phyloP scores from a whole-genome alignment of 2,113 vertebrate genomes.

The Mustela lutreola region DNA sequence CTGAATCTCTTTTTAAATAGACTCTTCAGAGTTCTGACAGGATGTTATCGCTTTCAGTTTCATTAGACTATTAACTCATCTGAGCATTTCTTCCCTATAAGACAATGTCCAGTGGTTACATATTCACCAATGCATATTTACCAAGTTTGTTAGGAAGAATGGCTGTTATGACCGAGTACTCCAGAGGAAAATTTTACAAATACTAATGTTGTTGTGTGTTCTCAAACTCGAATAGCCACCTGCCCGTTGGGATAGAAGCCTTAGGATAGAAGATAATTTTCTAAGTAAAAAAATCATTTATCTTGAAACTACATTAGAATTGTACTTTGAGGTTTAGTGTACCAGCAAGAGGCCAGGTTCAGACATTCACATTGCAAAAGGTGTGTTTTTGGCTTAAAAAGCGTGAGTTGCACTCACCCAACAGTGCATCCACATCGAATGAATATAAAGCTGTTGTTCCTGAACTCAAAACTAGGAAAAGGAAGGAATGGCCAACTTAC shows the following conservation, averaged over 20 bases:
- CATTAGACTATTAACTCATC: not conserved
- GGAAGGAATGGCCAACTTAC: conserved; percentile 80
- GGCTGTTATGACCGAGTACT: not conserved
- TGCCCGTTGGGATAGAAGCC: not conserved
- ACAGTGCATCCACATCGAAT: not conserved
- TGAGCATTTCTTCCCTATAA: not conserved
- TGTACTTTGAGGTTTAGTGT: not conserved
- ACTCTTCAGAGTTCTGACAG: not conserved
- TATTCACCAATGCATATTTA: not conserved
- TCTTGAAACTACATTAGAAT: not conserved
- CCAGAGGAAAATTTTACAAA: not conserved
- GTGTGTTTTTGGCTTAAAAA: not conserved
- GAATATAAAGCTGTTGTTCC: not conserved
- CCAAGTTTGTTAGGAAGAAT: not conserved
- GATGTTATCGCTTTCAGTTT: not conserved
- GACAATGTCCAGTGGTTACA: not conserved
- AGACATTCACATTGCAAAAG: not conserved
- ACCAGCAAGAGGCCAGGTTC: not conserved
- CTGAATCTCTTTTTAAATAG: not conserved
- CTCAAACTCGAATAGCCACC: not conserved
- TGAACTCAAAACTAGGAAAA: not conserved
- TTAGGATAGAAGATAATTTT: not conserved
- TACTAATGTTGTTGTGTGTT: not conserved
- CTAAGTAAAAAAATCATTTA: conserved; percentile 19
- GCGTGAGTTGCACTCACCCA: not conserved